A percentile compares a stretch with the other conserved stretches of the same genome.
These are phyloP conservation scores for Calliopsis andreniformis DNA, from an alignment of 1,140 invertebrate genomes.

Conservation along the genomic window DNA sequence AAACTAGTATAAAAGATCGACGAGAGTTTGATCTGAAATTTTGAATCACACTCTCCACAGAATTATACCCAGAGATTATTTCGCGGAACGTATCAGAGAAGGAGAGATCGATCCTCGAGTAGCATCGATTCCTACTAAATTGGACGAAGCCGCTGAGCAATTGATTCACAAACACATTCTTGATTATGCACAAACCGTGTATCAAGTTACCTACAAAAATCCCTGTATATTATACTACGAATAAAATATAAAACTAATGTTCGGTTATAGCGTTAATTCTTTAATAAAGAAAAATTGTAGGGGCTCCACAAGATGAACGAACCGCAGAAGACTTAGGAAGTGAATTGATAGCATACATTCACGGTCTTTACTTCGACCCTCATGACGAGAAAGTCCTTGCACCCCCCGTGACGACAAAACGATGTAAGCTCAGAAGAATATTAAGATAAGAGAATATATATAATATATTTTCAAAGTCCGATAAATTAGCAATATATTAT, in stretches of 20 bases:
- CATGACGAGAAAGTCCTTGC: constrained; percentile 60
- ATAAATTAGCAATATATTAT: background rate
- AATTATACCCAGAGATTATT: constrained; percentile 38
- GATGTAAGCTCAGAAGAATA: constrained; percentile 64
- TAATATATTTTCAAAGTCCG: background rate
- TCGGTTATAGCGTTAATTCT: background rate
- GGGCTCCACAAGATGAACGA: constrained; percentile 15
- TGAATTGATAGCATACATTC: constrained; percentile 62
- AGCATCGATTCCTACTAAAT: constrained; percentile 45
- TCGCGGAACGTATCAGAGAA: constrained; percentile 53
- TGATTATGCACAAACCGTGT: constrained; percentile 56
- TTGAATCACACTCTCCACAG: background rate
- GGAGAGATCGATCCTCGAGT: constrained; percentile 58
- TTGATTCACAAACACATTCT: constrained; percentile 60
- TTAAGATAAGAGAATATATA: too few relatives aligned
- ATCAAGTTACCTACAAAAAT: constrained; percentile 59
- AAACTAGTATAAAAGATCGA: background rate
- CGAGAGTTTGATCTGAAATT: background rate
- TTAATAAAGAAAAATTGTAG: constrained; percentile 2
- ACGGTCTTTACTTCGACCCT: constrained; percentile 65
- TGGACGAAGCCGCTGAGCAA: constrained; percentile 48
- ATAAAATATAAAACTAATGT: background rate
- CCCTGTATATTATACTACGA: constrained; percentile 4
- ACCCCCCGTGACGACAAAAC: constrained; percentile 65
- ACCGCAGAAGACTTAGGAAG: constrained; percentile 46